These are phyloP conservation scores for Pipistrellus pygmaeus DNA, from an alignment of 2,797 vertebrate genomes.

Conservation along the genomic window DNA sequence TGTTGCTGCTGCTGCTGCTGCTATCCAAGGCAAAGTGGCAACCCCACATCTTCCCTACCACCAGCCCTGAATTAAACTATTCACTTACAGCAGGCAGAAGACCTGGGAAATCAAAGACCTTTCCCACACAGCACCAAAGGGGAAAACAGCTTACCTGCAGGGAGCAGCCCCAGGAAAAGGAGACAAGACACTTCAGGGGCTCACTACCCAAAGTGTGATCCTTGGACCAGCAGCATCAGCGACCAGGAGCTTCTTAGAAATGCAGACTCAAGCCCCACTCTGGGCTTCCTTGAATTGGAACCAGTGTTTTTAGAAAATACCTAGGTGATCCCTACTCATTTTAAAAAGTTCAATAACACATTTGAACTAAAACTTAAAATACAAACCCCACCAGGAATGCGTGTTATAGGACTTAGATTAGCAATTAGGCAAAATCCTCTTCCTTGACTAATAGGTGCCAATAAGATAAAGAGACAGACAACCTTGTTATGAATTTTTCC, in stretches of 20 bases:
- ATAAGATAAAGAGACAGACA: neutral
- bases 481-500: neutral
- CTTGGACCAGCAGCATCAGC: neutral
- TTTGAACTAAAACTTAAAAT: neutral
- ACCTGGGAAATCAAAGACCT: neutral
- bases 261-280: neutral
- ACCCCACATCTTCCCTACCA: neutral
- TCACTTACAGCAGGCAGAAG: neutral
- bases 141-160: neutral
- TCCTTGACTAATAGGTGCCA: neutral
- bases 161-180: neutral
- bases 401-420: neutral
- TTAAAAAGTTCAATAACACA: slow-evolving; percentile 3
- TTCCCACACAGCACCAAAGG: neutral
- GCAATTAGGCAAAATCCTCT: neutral
- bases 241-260: neutral
- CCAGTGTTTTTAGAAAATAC: neutral
- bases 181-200: neutral
- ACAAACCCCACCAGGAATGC: neutral
- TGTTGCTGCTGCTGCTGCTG: neutral
- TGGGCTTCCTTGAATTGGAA: neutral
- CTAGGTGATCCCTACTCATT: neutral
- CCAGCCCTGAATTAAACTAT: neutral
- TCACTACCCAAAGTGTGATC: neutral
- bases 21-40: neutral